These are phyloP conservation scores for Cheilosia pagana DNA, from an alignment of 2,888 invertebrate species.

Conservation along the genomic window DNA sequence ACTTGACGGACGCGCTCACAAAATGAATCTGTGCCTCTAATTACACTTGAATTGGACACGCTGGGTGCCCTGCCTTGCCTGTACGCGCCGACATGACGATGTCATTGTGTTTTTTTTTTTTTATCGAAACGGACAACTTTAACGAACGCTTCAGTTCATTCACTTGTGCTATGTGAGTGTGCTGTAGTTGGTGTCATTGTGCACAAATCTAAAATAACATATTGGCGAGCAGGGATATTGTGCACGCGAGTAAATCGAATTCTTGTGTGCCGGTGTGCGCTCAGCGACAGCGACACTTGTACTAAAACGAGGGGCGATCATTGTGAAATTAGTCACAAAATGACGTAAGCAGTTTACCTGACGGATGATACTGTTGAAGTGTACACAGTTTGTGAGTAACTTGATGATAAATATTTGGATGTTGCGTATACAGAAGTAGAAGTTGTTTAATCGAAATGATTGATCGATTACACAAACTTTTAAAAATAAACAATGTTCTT, in stretches of 20 bases:
- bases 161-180: conserved; percentile 42
- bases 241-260: conserved; percentile 66
- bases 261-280: conserved; percentile 16
- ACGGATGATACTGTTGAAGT: conserved; percentile 6
- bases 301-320: conserved; percentile 12
- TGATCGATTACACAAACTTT: conserved; percentile 8
- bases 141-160: conserved; percentile 70
- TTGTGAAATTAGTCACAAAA: conserved; percentile 42
- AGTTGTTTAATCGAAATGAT: background rate
- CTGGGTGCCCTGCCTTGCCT: conserved; percentile 45
- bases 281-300: background rate
- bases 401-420: conserved; percentile 7
- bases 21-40: conserved; percentile 59
- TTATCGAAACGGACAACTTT: conserved; percentile 47
- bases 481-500: background rate
- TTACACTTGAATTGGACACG: conserved; percentile 72
- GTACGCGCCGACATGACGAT: conserved; percentile 45
- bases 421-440: conserved; percentile 25
- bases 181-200: conserved; percentile 32
- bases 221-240: conserved; percentile 57
- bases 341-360: conserved; percentile 50
- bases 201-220: conserved; percentile 60
- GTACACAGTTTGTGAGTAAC: background rate
- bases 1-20: conserved; percentile 51
- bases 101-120: conserved; percentile 29